Evolutionary conservation across 35 echinoderm and acorn worm species (phyloP).

Genomic region (Lytechinus pictus): DNA sequence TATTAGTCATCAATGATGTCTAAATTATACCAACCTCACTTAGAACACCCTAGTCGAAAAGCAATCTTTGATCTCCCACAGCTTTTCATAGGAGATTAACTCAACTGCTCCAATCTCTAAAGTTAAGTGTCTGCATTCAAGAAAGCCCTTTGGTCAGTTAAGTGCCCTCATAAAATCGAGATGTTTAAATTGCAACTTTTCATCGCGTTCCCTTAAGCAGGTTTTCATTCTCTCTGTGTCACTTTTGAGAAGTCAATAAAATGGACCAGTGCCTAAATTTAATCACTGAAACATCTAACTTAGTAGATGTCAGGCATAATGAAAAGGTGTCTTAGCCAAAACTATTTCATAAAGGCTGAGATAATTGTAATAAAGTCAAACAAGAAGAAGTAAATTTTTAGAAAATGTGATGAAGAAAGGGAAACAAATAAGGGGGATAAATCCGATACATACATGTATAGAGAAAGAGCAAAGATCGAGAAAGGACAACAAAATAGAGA

Average conservation of each 20-base stretch:
- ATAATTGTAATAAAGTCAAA: neutral
- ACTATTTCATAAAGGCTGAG: neutral
- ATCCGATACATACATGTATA: neutral
- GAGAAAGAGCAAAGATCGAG: neutral
- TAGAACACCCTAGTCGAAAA: neutral
- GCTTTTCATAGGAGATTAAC: neutral
- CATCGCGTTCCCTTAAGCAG: neutral
- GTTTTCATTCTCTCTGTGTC: neutral
- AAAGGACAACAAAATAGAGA: neutral
- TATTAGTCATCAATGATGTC: neutral
- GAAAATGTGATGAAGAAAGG: neutral
- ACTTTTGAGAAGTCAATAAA: slow-evolving; percentile 30
- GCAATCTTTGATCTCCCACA: neutral
- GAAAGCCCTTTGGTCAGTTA: neutral
- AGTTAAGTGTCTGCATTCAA: neutral
- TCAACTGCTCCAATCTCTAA: neutral
- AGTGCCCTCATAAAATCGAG: neutral
- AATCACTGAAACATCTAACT: neutral
- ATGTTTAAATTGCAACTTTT: neutral
- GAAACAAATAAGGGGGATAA: neutral
- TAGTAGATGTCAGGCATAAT: neutral
- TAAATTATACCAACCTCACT: neutral
- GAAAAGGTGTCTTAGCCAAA: neutral
- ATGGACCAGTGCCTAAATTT: neutral
- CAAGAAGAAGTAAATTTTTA: neutral